Evolutionary conservation across 2,797 vertebrate species (phyloP).

Genomic region (Harpagifer antarcticus): DNA sequence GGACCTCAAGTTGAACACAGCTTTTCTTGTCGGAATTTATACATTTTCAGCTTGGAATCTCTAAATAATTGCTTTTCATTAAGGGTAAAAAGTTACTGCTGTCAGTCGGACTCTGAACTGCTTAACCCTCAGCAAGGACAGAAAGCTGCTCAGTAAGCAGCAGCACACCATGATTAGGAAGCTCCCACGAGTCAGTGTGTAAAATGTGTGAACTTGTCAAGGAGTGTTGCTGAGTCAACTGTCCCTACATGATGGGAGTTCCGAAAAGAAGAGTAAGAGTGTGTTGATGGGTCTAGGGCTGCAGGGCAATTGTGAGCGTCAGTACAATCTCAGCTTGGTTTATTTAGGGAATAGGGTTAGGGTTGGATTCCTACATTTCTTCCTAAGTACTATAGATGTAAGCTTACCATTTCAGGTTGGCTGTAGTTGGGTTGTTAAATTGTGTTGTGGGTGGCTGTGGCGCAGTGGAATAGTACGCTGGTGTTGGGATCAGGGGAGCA

Average conservation of each 20-base stretch:
- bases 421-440: background rate
- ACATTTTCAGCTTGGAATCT: background rate
- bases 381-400: background rate
- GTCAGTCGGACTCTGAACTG: constrained; percentile 2
- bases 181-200: background rate
- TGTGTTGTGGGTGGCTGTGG: background rate
- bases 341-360: background rate
- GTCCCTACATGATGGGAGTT: background rate
- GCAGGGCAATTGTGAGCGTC: background rate
- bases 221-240: background rate
- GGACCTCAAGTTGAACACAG: background rate
- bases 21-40: background rate
- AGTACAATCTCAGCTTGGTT: background rate
- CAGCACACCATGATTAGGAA: background rate
- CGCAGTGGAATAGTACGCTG: too few species aligned
- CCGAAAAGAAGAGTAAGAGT: background rate
- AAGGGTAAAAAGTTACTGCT: background rate
- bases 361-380: constrained; percentile 1
- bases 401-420: background rate
- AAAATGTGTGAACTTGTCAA: background rate
- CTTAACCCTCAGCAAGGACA: constrained; percentile 1
- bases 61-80: background rate
- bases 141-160: constrained; percentile 6
- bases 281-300: too few species aligned
- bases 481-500: too few species aligned